Percentiles rank a stretch among this genome's conserved stretches.
phyloP scores from a whole-genome alignment of 2,113 vertebrate species.

The Pheucticus melanocephalus region DNA sequence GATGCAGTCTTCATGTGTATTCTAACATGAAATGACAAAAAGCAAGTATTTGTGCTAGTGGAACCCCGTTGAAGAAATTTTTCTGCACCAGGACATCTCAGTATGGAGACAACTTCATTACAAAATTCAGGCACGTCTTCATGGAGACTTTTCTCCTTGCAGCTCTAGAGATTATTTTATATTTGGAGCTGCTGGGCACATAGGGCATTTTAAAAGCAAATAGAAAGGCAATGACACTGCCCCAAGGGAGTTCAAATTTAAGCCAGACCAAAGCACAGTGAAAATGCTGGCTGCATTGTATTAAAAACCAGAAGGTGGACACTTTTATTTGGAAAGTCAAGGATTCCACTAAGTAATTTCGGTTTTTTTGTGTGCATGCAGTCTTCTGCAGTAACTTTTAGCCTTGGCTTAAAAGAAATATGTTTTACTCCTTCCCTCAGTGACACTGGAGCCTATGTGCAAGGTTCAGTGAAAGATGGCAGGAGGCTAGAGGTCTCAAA shows the following conservation, averaged over 20 bases:
- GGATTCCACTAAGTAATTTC: neutral
- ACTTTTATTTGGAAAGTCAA: neutral
- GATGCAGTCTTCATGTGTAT: neutral
- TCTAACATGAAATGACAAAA: neutral
- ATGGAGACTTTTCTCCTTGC: neutral
- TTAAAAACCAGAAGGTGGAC: conserved; percentile 12
- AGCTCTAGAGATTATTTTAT: conserved; percentile 16
- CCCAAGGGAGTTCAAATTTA: neutral
- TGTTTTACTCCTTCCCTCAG: neutral
- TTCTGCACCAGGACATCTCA: neutral
- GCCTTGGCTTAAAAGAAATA: neutral
- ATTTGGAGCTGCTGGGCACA: neutral
- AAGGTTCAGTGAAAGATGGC: neutral
- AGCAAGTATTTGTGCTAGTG: neutral
- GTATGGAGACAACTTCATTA: neutral
- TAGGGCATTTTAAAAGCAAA: conserved; percentile 16
- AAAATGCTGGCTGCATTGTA: neutral
- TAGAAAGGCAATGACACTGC: neutral
- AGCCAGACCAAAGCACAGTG: conserved; percentile 14
- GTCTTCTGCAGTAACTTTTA: neutral
- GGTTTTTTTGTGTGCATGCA: neutral
- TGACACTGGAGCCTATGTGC: neutral
- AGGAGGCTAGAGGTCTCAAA: neutral
- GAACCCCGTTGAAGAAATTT: neutral
- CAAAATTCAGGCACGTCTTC: neutral